Percentiles rank a stretch among this genome's conserved stretches.
Conservation (phyloP, 2,888 invertebrate species). For the Phalangium opilio region DNA sequence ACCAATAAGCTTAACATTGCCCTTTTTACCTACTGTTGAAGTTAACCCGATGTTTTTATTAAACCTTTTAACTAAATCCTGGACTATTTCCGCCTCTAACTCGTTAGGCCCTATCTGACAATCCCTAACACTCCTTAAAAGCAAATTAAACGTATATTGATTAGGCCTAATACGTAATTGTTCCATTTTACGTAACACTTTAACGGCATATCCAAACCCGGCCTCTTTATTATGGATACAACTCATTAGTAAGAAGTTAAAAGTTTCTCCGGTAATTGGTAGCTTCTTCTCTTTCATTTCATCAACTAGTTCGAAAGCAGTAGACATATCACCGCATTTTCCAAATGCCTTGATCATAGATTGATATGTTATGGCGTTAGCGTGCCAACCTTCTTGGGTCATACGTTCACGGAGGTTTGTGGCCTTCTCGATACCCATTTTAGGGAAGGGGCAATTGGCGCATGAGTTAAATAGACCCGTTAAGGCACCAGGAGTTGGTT, state of each 20-base stretch:
- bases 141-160: too few species aligned
- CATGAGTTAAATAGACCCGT: constrained; percentile 80
- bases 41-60: too few species aligned
- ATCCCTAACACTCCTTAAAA: too few species aligned
- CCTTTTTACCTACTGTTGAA: too few species aligned
- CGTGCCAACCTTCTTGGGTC: constrained; percentile 43
- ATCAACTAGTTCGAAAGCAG: constrained; percentile 66
- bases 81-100: too few species aligned
- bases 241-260: constrained; percentile 65
- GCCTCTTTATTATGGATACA: constrained; percentile 60
- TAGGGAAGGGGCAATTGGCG: constrained; percentile 50
- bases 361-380: constrained; percentile 64
- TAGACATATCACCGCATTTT: constrained; percentile 55
- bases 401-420: constrained; percentile 48
- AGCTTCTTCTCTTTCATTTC: constrained; percentile 45
- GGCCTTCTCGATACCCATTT: constrained; percentile 53
- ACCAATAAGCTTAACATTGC: too few species aligned
- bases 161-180: too few species aligned
- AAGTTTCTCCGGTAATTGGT: constrained; percentile 46
- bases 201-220: constrained; percentile 64
- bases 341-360: constrained; percentile 86
- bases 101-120: too few species aligned
- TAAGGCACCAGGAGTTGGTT: constrained; percentile 54
- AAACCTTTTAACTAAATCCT: too few species aligned
- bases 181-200: constrained; percentile 31